Conservation (phyloP, 1,140 invertebrate species). For the Aphidius ervi region DNA sequence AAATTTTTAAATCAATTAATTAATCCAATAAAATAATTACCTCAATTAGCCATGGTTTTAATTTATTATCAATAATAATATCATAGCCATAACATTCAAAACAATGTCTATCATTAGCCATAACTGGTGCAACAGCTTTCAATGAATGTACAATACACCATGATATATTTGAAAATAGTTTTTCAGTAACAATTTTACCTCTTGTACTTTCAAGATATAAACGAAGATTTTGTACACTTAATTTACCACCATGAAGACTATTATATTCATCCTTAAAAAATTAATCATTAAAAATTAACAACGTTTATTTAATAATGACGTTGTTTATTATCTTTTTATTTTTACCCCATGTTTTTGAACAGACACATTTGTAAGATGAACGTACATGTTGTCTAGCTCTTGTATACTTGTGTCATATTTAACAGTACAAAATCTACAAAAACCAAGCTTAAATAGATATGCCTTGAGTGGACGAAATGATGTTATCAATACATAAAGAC, state of each 20-base stretch:
- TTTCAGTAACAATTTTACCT: slow-evolving; percentile 82
- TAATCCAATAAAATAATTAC: slow-evolving; percentile 39
- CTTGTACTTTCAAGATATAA: slow-evolving; percentile 87
- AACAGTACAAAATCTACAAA: slow-evolving; percentile 81
- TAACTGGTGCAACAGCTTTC: slow-evolving; percentile 72
- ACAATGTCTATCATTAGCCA: slow-evolving; percentile 74
- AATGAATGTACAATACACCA: slow-evolving; percentile 87
- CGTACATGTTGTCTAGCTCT: slow-evolving; percentile 81
- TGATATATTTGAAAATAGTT: slow-evolving; percentile 77
- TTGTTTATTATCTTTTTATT: slow-evolving; percentile 14
- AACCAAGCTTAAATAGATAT: slow-evolving; percentile 73
- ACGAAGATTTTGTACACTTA: slow-evolving; percentile 86
- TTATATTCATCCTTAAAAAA: slow-evolving; percentile 83
- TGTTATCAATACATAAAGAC: slow-evolving; percentile 80
- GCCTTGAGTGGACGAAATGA: slow-evolving; percentile 80
- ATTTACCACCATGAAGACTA: slow-evolving; percentile 89
- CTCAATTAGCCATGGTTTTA: slow-evolving; percentile 84
- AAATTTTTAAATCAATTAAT: not conserved
- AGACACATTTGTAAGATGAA: slow-evolving; percentile 83
- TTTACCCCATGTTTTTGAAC: slow-evolving; percentile 83
- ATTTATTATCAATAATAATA: slow-evolving; percentile 79
- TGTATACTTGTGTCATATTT: slow-evolving; percentile 69
- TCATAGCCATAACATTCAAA: slow-evolving; percentile 85
- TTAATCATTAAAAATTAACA: slow-evolving; percentile 11
- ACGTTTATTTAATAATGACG: slow-evolving; percentile 11